A percentile compares a stretch with the other conserved stretches of the same genome.
phyloP scores from a whole-genome alignment of 2,888 invertebrate genomes.

The Ophioninae sp. region DNA sequence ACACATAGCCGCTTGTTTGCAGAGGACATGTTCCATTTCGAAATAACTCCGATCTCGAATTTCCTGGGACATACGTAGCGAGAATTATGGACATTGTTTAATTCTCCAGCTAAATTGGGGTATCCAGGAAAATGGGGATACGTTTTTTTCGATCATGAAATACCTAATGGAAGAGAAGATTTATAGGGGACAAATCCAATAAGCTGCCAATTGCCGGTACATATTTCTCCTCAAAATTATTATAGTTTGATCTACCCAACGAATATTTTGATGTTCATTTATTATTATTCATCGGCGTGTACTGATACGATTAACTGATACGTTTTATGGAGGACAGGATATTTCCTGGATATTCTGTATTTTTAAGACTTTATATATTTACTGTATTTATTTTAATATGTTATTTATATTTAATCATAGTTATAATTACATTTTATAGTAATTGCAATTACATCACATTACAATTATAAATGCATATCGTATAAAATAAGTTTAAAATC shows the following conservation, averaged over 20 bases:
- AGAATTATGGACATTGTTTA: conserved; percentile 9
- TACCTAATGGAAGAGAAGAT: background rate
- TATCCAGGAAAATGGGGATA: background rate
- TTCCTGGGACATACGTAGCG: background rate
- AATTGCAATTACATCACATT: too few relatives aligned
- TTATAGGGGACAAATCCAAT: background rate
- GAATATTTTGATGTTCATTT: background rate
- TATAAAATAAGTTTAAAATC: too few relatives aligned
- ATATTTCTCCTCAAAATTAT: background rate
- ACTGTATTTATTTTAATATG: background rate
- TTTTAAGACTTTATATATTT: background rate
- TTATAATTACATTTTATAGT: background rate
- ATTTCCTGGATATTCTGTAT: background rate
- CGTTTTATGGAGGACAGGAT: background rate
- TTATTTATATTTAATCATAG: too few relatives aligned
- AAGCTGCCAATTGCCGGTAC: background rate
- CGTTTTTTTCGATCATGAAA: background rate
- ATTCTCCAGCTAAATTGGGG: background rate
- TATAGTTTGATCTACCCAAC: background rate
- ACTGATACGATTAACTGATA: background rate
- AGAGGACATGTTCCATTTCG: background rate
- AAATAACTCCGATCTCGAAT: conserved; percentile 15
- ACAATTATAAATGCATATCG: too few relatives aligned
- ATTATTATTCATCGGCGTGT: background rate
- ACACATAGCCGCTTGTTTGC: background rate